Conservation (phyloP, 2,797 vertebrate species). For the Pipistrellus kuhlii region DNA sequence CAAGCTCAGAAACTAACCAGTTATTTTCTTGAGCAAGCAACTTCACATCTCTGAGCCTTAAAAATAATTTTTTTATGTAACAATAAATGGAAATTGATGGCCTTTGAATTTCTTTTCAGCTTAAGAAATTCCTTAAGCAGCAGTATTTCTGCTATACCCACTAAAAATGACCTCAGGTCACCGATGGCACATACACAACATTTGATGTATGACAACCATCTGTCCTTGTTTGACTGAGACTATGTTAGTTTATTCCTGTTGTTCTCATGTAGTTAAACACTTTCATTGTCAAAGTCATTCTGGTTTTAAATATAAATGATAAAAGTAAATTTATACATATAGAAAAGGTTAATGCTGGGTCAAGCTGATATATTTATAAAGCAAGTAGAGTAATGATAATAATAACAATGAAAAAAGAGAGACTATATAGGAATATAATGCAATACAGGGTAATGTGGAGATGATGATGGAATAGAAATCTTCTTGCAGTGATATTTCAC, state of each 20-base stretch:
- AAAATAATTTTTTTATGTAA: conserved; percentile 41
- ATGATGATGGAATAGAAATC: not conserved
- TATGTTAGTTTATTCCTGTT: not conserved
- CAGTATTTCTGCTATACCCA: not conserved
- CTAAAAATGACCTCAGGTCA: not conserved
- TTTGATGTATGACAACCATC: not conserved
- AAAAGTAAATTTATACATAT: not conserved
- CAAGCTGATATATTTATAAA: not conserved
- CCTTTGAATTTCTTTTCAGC: not conserved
- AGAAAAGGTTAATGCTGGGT: not conserved
- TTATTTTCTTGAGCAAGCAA: not conserved
- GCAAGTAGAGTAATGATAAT: not conserved
- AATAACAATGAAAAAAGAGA: not conserved
- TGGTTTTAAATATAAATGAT: not conserved
- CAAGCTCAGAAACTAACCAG: not conserved
- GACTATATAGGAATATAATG: not conserved
- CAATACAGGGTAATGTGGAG: not conserved
- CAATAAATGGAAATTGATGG: not conserved
- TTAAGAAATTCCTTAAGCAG: not conserved
- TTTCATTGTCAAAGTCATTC: not conserved
- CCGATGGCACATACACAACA: not conserved
- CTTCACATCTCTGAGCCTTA: not conserved
- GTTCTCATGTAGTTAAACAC: not conserved
- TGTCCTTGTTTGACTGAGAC: not conserved
- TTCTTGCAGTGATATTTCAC: not conserved